A percentile compares a stretch with the other conserved stretches of the same genome.
These are phyloP conservation scores for Charaxes varanes DNA, from an alignment of 1,140 invertebrate species.

Conservation along the genomic window DNA sequence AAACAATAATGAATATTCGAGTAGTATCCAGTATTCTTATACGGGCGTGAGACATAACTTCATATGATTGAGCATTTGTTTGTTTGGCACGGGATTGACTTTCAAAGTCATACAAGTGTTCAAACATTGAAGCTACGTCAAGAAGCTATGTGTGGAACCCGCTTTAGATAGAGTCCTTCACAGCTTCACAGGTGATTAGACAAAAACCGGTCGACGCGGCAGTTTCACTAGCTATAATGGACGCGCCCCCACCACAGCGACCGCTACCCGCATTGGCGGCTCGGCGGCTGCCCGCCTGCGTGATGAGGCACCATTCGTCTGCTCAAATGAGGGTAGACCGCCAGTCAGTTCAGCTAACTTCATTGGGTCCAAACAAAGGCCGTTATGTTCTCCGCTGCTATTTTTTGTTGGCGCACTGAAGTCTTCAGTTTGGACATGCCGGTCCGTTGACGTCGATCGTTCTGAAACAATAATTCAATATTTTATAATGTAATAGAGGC, in stretches of 20 bases:
- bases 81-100: too few species aligned
- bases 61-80: too few species aligned
- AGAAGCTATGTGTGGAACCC: too few species aligned
- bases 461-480: constrained; percentile 32
- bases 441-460: constrained; percentile 36
- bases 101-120: too few species aligned
- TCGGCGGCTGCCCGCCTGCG: constrained; percentile 16
- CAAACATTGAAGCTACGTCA: too few species aligned
- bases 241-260: constrained; percentile 19
- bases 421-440: constrained; percentile 52
- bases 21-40: too few species aligned
- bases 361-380: constrained; percentile 31
- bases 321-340: constrained; percentile 16
- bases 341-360: constrained; percentile 21
- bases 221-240: constrained; percentile 29
- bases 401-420: constrained; percentile 18
- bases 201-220: constrained; percentile 28
- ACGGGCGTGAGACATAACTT: too few species aligned
- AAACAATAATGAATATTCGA: too few species aligned
- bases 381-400: constrained; percentile 13
- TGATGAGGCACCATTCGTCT: constrained; percentile 6
- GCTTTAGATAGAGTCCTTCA: not conserved
- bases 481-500: too few species aligned
- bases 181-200: constrained; percentile 11
- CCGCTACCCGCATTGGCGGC: constrained; percentile 20